Evolutionary conservation across 2,797 vertebrate genomes (phyloP).

Genomic region (Typhlichthys eigenmanni): DNA sequence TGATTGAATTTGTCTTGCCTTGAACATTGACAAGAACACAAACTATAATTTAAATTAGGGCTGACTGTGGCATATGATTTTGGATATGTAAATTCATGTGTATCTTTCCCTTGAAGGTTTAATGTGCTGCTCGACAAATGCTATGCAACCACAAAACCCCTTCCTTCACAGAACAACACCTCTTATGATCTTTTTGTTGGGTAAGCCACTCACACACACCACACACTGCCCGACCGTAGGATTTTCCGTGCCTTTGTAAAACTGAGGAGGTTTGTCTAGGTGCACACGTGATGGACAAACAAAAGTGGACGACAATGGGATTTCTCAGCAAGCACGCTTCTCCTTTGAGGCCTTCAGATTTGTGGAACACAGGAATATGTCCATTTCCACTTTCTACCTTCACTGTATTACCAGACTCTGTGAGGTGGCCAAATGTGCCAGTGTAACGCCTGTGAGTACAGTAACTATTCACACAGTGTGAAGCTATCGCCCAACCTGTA

Average conservation of each 20-base stretch:
- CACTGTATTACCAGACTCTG: conserved; percentile 74
- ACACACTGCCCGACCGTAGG: background rate
- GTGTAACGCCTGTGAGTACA: conserved; percentile 64
- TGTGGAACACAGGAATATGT: conserved; percentile 64
- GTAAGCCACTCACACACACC: conserved; percentile 52
- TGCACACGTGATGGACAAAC: conserved; percentile 66
- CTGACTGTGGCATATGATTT: background rate
- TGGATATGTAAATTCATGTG: background rate
- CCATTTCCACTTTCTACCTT: conserved; percentile 73
- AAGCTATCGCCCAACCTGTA: background rate
- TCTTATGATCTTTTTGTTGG: conserved; percentile 75
- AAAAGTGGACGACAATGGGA: conserved; percentile 54
- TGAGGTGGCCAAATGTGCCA: conserved; percentile 55
- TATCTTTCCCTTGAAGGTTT: conserved; percentile 55
- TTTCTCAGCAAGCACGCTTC: conserved; percentile 54
- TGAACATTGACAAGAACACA: too few species aligned
- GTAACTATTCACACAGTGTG: background rate
- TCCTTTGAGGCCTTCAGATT: conserved; percentile 77
- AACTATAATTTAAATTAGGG: too few species aligned
- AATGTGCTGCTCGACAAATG: conserved; percentile 75
- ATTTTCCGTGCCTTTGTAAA: background rate
- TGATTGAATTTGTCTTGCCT: background rate
- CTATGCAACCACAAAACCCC: conserved; percentile 60
- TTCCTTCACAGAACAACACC: background rate
- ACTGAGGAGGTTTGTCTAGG: conserved; percentile 33